phyloP scores from a whole-genome alignment of 2,797 vertebrate species.

The Sebastolobus alascanus region DNA sequence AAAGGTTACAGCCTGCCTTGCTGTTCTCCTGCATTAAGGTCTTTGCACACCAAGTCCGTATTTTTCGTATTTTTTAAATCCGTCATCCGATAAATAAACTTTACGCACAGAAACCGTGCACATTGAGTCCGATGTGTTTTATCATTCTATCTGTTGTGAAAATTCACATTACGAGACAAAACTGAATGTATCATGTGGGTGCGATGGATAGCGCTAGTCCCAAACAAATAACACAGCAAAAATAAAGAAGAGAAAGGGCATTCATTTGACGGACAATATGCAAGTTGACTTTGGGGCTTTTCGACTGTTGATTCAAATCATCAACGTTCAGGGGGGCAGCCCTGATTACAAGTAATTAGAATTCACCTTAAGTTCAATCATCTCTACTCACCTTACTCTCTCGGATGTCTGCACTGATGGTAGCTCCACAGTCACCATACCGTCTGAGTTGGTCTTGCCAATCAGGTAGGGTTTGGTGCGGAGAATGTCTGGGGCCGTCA shows the following conservation, averaged over 20 bases:
- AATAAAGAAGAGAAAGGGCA: not conserved
- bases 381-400: conserved; percentile 88
- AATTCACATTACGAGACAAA: no score
- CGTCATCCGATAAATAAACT: no score
- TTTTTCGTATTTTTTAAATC: no score
- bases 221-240: not conserved
- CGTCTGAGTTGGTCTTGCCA: conserved; percentile 94
- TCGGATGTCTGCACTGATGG: conserved; percentile 93
- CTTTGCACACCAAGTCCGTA: no score
- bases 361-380: not conserved
- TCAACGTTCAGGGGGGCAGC: accelerated
- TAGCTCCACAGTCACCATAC: conserved; percentile 96
- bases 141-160: no score
- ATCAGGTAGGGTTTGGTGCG: conserved; percentile 95
- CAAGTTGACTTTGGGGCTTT: not conserved
- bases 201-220: no score
- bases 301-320: not conserved
- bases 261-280: not conserved
- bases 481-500: conserved; percentile 95
- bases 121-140: no score
- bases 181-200: no score
- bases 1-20: not conserved
- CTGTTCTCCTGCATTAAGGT: not conserved
- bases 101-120: no score
- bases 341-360: not conserved